Conservation (phyloP, 1,140 invertebrate species). For the Zaprionus africanus region DNA sequence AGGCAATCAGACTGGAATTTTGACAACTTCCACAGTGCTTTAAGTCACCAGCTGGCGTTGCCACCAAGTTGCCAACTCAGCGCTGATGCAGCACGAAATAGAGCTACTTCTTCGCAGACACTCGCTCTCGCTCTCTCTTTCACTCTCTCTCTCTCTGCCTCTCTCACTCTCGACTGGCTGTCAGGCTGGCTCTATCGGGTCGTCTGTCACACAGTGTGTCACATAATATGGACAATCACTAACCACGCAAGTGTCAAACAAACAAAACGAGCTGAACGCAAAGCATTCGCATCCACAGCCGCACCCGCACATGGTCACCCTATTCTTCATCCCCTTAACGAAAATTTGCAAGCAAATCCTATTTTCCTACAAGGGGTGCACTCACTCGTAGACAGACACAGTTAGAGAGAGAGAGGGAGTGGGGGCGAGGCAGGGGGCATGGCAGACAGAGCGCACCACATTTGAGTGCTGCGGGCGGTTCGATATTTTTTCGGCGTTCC, state of each 20-base stretch:
- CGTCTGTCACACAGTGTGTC: slow-evolving; percentile 56
- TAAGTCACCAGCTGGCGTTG: slow-evolving; percentile 15
- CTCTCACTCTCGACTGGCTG: slow-evolving; percentile 3
- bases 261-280: slow-evolving; percentile 60
- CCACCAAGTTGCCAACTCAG: slow-evolving; percentile 51
- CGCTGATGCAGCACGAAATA: slow-evolving; percentile 53
- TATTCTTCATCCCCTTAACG: slow-evolving; percentile 10
- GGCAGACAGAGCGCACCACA: slow-evolving; percentile 44
- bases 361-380: slow-evolving; percentile 65
- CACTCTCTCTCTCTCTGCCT: no score
- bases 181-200: slow-evolving; percentile 33
- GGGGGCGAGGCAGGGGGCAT: slow-evolving; percentile 3
- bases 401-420: neutral
- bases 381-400: slow-evolving; percentile 33
- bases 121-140: neutral
- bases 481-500: slow-evolving; percentile 58
- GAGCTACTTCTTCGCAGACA: slow-evolving; percentile 22
- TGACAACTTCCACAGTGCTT: slow-evolving; percentile 38
- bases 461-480: slow-evolving; percentile 70
- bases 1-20: slow-evolving; percentile 37
- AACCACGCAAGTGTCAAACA: slow-evolving; percentile 77
- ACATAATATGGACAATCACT: slow-evolving; percentile 77
- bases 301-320: slow-evolving; percentile 16
- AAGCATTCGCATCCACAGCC: slow-evolving; percentile 29
- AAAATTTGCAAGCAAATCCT: slow-evolving; percentile 78